phyloP scores from a whole-genome alignment of 64 coral and sea anemone species.

The Platygyra sinensis region DNA sequence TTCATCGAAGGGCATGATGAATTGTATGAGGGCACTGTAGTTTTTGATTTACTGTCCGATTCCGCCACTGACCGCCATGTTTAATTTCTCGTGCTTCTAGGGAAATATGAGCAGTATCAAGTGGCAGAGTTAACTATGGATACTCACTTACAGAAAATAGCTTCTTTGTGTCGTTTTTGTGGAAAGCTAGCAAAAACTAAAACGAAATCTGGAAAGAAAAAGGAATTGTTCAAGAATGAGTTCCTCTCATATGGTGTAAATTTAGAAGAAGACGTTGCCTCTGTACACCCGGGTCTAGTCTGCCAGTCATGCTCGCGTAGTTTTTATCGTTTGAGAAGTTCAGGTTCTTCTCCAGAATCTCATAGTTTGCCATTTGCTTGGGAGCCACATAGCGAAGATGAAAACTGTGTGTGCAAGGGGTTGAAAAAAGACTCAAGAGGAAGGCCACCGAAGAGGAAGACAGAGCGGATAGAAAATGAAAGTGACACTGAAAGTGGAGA shows the following conservation, averaged over 20 bases:
- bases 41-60: background rate
- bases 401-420: background rate
- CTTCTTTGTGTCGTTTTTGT: background rate
- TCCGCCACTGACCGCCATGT: background rate
- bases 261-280: background rate
- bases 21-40: no score
- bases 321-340: background rate
- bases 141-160: background rate
- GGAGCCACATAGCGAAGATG: slow-evolving; percentile 1
- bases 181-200: background rate
- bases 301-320: background rate
- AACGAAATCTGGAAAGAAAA: background rate
- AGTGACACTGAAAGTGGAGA: background rate
- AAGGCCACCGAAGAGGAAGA: background rate
- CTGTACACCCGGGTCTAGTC: background rate
- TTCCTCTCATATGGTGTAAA: background rate
- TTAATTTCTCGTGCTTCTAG: background rate
- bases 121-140: background rate
- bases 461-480: background rate
- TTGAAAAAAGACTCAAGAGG: background rate
- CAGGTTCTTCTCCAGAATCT: background rate
- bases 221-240: background rate
- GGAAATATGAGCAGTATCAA: background rate
- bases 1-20: background rate
- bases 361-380: background rate